Conservation (phyloP, 2,888 invertebrate genomes). For the Scaptomyza flava region DNA sequence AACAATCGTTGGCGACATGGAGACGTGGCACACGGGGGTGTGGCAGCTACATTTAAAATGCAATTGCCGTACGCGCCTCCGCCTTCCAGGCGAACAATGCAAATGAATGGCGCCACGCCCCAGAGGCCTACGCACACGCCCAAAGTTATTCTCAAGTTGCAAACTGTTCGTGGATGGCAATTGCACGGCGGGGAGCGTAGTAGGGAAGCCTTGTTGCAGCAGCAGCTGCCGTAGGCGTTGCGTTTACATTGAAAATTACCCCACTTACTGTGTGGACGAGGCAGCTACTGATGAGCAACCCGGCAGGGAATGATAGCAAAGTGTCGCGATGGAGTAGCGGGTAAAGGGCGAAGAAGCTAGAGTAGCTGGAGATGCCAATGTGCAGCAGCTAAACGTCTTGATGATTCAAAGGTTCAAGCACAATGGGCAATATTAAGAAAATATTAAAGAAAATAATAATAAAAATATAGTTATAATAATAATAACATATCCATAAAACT, state of each 20-base stretch:
- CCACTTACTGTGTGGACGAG: slow-evolving; percentile 74
- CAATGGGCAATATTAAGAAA: slow-evolving; percentile 13
- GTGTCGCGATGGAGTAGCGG: neutral
- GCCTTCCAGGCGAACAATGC: slow-evolving; percentile 53
- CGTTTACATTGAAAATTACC: slow-evolving; percentile 80
- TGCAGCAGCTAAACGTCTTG: slow-evolving; percentile 26
- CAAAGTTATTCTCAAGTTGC: slow-evolving; percentile 47
- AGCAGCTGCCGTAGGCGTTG: slow-evolving; percentile 71
- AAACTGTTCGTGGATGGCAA: neutral
- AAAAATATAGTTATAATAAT: neutral
- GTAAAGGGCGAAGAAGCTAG: neutral
- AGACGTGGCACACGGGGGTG: slow-evolving; percentile 48
- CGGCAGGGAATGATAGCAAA: neutral
- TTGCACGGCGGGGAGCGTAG: neutral
- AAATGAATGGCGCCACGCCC: slow-evolving; percentile 69
- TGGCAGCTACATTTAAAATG: slow-evolving; percentile 73
- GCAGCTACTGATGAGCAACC: slow-evolving; percentile 40
- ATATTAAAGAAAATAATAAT: neutral
- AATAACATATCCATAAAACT: neutral
- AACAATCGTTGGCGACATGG: slow-evolving; percentile 28
- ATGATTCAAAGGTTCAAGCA: slow-evolving; percentile 13
- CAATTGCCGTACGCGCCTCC: slow-evolving; percentile 60
- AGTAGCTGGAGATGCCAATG: slow-evolving; percentile 20
- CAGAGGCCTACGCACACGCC: slow-evolving; percentile 54
- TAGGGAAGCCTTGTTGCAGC: slow-evolving; percentile 34